Evolutionary conservation across 2,797 vertebrate species (phyloP).

Genomic region (Parotocinclus haroldoi): DNA sequence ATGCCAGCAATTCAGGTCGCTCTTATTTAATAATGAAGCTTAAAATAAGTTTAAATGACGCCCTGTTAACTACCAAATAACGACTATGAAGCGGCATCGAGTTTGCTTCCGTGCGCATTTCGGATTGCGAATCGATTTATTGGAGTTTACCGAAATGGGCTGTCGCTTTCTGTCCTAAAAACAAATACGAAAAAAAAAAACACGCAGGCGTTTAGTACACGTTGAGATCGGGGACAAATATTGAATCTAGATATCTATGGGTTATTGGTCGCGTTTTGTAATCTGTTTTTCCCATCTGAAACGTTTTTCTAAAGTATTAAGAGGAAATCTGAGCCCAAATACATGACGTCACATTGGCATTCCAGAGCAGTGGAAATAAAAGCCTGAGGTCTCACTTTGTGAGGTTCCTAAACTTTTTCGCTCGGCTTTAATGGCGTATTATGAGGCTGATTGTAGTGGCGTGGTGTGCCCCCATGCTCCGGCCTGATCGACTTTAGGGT

Average conservation of each 20-base stretch:
- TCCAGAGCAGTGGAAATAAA: constrained; percentile 38
- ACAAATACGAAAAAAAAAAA: too few species aligned
- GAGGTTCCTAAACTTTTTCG: not conserved
- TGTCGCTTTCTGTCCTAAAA: not conserved
- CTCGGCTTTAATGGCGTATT: not conserved
- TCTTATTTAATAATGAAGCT: not conserved
- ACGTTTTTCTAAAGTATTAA: constrained; percentile 45
- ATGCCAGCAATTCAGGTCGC: not conserved
- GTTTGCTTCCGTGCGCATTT: not conserved
- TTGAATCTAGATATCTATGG: too few species aligned
- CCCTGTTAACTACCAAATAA: not conserved
- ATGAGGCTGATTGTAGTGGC: not conserved
- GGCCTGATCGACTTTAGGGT: too few species aligned
- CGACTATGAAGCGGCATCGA: not conserved
- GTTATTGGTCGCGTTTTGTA: not conserved
- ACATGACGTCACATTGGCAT: constrained; percentile 52
- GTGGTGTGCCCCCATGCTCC: not conserved
- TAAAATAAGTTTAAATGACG: not conserved
- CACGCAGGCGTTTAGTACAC: too few species aligned
- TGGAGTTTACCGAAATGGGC: constrained; percentile 11
- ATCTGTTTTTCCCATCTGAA: constrained; percentile 1
- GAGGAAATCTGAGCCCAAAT: constrained; percentile 53
- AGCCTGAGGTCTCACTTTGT: not conserved
- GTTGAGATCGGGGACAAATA: too few species aligned
- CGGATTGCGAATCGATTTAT: constrained; percentile 7